phyloP scores from a whole-genome alignment of 2,113 vertebrate genomes.

The Daphoenositta chrysoptera region DNA sequence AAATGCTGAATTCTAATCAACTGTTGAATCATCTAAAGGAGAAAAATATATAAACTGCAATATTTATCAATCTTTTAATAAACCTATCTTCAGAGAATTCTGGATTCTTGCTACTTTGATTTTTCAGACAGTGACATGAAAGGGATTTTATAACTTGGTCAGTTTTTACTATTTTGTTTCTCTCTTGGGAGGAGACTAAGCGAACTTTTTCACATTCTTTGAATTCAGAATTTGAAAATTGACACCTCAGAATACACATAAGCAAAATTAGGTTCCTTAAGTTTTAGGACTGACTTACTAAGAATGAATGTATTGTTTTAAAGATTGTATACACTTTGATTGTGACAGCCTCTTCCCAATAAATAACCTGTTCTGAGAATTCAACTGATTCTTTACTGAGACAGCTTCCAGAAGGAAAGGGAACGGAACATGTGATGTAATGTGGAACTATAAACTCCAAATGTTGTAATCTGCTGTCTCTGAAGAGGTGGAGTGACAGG shows the following conservation, averaged over 20 bases:
- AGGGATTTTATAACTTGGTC: background rate
- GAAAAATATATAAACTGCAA: background rate
- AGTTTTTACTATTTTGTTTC: background rate
- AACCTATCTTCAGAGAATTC: background rate
- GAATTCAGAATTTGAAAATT: background rate
- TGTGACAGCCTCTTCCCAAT: background rate
- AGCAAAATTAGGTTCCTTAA: background rate
- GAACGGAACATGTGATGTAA: background rate
- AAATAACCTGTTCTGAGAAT: background rate
- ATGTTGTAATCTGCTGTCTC: background rate
- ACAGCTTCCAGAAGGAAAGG: background rate
- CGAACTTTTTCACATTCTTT: background rate
- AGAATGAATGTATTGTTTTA: background rate
- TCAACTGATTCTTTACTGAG: background rate
- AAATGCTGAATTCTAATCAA: background rate
- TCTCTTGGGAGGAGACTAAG: background rate
- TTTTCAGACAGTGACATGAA: background rate
- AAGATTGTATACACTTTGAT: background rate
- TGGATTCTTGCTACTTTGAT: background rate
- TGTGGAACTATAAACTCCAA: background rate
- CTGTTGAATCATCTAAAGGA: background rate
- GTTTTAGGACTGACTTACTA: background rate
- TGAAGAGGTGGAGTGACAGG: background rate
- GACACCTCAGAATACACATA: background rate
- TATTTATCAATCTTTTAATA: background rate